Base-by-base conservation (phyloP, 2,888 invertebrate genomes). In the Aleiodes leptofemur region DNA sequence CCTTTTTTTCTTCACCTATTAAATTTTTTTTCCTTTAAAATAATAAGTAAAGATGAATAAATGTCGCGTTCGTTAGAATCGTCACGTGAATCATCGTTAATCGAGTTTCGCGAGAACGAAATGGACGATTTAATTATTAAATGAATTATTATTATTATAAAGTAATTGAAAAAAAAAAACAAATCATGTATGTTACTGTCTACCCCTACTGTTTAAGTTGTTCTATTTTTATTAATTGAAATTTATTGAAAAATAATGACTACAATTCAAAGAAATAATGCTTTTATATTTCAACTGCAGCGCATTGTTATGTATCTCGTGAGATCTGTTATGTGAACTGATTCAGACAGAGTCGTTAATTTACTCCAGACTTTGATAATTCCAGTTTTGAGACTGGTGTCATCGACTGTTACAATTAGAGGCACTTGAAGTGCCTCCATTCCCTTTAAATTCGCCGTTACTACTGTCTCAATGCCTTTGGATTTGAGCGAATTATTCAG, bases 331-430 rank as follows among this genome's bases (percentile, higher is more conserved):
- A 89, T 81, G 76, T 89, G 89, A 72, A 89, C 83, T 43, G 82
- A 79, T 76, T 89, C 88, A 11, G 79, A 81, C n/a, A 89, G 79
- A 31, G 91, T 90, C 1, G 92, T 92, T 77, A 91, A 91, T 80
- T 91, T 87, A 79, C 88, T 90, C 50, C 90, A 87, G 48, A 92
- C 84, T 56, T 92, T 91, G 77, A 95, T 90, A 77, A 96, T 92
- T 3, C 97, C 97, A 87, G 92, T 93, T 80, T 91, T 91, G 7
- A 96, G 90, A 13, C 95, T 94, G 16, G 90, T 90, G 76, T 93
- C 92, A 84, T 92, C 91, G 16, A 97, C 88, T n/a, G 94, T 90
- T 70, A 95, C 91, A 50, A 93, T 93, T 85, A 95, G 96, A 7
- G 95, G 94, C 8, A 96, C 83, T 90, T 91, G 72, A 90, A 88